Percentiles rank a stretch among this genome's conserved stretches.
phyloP scores from a whole-genome alignment of 2,888 invertebrate genomes.

The Adelognathus sp. region DNA sequence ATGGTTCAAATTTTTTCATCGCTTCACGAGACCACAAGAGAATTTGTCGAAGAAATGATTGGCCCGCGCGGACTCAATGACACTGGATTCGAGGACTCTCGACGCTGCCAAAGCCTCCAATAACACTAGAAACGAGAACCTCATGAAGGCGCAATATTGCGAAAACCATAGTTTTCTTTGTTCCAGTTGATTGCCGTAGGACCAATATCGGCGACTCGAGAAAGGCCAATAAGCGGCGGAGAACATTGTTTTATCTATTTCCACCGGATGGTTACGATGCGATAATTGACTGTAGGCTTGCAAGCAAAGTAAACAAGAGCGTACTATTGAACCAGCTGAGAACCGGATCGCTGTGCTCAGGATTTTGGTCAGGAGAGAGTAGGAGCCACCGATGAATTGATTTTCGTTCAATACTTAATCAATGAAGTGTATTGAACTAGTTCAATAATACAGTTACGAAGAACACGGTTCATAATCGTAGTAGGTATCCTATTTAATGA shows the following conservation, averaged over 20 bases:
- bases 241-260: neutral
- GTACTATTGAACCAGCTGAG: neutral
- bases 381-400: neutral
- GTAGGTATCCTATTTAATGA: neutral
- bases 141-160: neutral
- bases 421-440: neutral
- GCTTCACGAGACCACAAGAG: neutral
- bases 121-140: conserved; percentile 7
- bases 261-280: neutral
- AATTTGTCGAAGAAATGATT: neutral
- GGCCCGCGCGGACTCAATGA: neutral
- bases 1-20: neutral
- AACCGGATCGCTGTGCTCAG: neutral
- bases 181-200: neutral
- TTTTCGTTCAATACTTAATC: neutral
- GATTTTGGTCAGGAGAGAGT: too few relatives aligned
- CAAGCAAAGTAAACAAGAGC: neutral
- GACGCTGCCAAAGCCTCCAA: neutral
- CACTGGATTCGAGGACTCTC: neutral
- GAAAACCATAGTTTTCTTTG: neutral
- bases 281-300: neutral
- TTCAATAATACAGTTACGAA: neutral
- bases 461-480: neutral
- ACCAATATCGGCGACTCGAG: neutral
- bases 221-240: neutral